phyloP scores from a whole-genome alignment of 1,140 invertebrate genomes.

The Drosophila ogumai region DNA sequence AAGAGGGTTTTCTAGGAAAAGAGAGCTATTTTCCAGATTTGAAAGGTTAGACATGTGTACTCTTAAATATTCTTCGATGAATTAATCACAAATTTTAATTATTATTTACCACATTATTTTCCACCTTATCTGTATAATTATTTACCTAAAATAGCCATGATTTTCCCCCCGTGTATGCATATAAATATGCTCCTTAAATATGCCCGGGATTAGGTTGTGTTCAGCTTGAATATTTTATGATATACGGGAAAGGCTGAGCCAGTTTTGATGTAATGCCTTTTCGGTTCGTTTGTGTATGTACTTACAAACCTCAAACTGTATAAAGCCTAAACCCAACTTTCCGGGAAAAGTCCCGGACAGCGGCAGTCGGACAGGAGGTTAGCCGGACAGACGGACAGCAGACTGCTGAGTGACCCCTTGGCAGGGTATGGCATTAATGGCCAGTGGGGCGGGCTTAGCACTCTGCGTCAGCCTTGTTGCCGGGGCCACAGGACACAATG shows the following conservation, averaged over 20 bases:
- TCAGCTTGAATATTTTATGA: conserved; percentile 28
- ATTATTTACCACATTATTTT: not conserved
- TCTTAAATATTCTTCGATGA: not conserved
- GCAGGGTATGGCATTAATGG: conserved; percentile 31
- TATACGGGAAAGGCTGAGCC: conserved; percentile 5
- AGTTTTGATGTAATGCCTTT: conserved; percentile 21
- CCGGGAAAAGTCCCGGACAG: conserved; percentile 14
- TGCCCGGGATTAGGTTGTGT: conserved; percentile 16
- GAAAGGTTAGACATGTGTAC: not conserved
- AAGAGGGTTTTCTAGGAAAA: not conserved
- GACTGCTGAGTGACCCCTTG: conserved; percentile 17
- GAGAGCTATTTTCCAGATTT: not conserved
- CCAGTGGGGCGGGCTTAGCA: conserved; percentile 57
- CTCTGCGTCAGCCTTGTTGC: conserved; percentile 23
- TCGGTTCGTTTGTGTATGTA: conserved; percentile 10
- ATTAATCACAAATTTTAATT: not conserved
- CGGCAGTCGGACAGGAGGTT: conserved; percentile 2
- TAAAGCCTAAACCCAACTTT: conserved; percentile 15
- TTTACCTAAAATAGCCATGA: not conserved
- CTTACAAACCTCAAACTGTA: conserved; percentile 1
- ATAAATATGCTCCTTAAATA: conserved; percentile 13
- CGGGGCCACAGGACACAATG: conserved; percentile 23
- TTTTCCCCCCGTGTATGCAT: conserved; percentile 9
- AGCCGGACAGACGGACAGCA: conserved; percentile 8
- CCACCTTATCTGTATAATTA: not conserved